Evolutionary conservation across 2,888 invertebrate genomes (phyloP).

Genomic region (Campoplex nolae): DNA sequence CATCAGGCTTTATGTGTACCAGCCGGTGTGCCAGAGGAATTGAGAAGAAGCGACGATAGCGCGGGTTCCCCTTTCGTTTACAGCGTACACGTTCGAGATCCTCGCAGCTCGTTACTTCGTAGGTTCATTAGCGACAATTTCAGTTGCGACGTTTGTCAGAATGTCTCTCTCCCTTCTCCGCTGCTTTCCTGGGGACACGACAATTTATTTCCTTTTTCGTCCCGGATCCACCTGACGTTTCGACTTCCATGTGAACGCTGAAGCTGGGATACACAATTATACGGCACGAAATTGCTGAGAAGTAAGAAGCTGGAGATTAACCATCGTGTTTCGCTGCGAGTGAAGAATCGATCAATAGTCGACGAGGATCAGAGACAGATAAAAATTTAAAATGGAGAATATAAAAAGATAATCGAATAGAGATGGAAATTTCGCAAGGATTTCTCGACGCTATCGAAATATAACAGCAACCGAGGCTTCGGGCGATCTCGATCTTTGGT

Average conservation of each 20-base stretch:
- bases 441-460: slow-evolving; percentile 74
- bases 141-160: slow-evolving; percentile 60
- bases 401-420: not conserved
- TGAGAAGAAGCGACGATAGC: not conserved
- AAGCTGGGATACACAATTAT: not conserved
- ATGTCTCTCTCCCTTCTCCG: not conserved
- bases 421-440: slow-evolving; percentile 55
- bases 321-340: not conserved
- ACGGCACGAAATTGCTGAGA: not conserved
- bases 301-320: not conserved
- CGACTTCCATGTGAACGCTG: not conserved
- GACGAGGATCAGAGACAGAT: not conserved
- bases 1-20: slow-evolving; percentile 76
- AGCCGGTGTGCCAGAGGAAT: slow-evolving; percentile 54
- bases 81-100: not conserved
- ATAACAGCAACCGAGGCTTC: slow-evolving; percentile 63
- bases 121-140: slow-evolving; percentile 73
- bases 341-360: not conserved
- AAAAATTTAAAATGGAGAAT: no score
- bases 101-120: slow-evolving; percentile 63
- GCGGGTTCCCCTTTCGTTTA: not conserved
- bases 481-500: slow-evolving; percentile 75
- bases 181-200: not conserved
- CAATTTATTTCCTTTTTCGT: not conserved
- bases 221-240: slow-evolving; percentile 12